A percentile compares a stretch with the other conserved stretches of the same genome.
Evolutionary conservation across 2,797 vertebrate species (phyloP).

Genomic region (Notolepis coatsorum): DNA sequence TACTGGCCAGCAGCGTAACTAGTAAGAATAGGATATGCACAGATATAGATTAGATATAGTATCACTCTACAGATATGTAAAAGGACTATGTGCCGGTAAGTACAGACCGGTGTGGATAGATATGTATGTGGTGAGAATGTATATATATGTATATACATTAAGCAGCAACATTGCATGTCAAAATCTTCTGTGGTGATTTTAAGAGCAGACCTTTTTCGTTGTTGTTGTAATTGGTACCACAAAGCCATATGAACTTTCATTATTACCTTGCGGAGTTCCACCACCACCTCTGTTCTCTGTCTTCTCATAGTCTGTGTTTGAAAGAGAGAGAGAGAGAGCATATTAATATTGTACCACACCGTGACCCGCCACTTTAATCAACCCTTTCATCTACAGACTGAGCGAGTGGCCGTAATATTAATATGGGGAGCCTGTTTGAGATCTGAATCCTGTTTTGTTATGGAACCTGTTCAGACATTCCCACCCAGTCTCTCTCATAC

Average conservation of each 20-base stretch:
- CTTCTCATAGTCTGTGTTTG: slow-evolving; percentile 98
- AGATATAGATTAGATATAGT: too few relatives aligned
- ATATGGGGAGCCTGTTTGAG: neutral
- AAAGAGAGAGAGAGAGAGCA: too few relatives aligned
- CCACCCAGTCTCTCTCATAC: slow-evolving; percentile 7
- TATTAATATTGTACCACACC: slow-evolving; percentile 4
- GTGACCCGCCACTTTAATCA: slow-evolving; percentile 10
- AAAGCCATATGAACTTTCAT: slow-evolving; percentile 29
- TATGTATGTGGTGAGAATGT: too few relatives aligned
- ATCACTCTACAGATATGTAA: too few relatives aligned
- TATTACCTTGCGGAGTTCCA: slow-evolving; percentile 97
- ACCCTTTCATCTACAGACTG: neutral
- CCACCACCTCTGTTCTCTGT: slow-evolving; percentile 98
- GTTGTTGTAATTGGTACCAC: neutral
- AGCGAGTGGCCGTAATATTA: neutral
- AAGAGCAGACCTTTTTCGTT: too few relatives aligned
- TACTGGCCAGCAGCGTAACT: too few relatives aligned
- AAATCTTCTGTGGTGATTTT: too few relatives aligned
- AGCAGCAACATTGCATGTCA: too few relatives aligned
- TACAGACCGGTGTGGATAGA: too few relatives aligned
- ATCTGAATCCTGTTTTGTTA: slow-evolving; percentile 8
- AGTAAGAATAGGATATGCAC: too few relatives aligned
- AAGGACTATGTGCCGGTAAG: too few relatives aligned
- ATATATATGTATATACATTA: too few relatives aligned
- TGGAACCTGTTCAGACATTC: neutral